A percentile compares a stretch with the other conserved stretches of the same genome.
These are phyloP conservation scores for Parelbella ahira DNA, from an alignment of 2,888 invertebrate genomes.

Conservation along the genomic window DNA sequence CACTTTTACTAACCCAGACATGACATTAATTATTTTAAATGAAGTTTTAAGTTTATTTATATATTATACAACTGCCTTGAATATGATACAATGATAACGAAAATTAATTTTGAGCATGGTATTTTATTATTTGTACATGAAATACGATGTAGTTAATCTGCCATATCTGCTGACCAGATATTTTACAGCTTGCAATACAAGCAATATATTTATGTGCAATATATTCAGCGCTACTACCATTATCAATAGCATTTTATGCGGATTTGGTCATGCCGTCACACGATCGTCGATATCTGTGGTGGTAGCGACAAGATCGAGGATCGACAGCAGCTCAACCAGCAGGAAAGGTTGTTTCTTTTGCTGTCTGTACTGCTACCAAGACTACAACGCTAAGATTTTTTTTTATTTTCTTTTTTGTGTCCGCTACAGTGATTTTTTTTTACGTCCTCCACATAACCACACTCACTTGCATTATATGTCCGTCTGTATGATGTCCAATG, in stretches of 20 bases:
- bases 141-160: slow-evolving; percentile 1
- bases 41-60: too few relatives aligned
- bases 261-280: slow-evolving; percentile 51
- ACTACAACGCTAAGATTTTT: too few relatives aligned
- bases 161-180: slow-evolving; percentile 50
- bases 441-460: slow-evolving; percentile 55
- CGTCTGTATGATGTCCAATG: slow-evolving; percentile 38
- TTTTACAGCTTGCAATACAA: slow-evolving; percentile 5
- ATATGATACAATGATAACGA: too few relatives aligned
- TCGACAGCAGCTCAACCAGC: too few relatives aligned
- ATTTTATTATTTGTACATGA: slow-evolving; percentile 3
- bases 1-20: slow-evolving; percentile 64
- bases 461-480: slow-evolving; percentile 77
- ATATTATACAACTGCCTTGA: too few relatives aligned
- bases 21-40: slow-evolving; percentile 25
- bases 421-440: slow-evolving; percentile 65
- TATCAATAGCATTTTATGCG: slow-evolving; percentile 36
- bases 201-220: slow-evolving; percentile 6
- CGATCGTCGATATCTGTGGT: slow-evolving; percentile 57
- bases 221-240: neutral
- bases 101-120: slow-evolving; percentile 13
- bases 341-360: too few relatives aligned
- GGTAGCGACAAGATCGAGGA: slow-evolving; percentile 34
- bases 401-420: slow-evolving; percentile 26
- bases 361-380: too few relatives aligned